Base-by-base conservation (phyloP, 2,797 vertebrate species). In the Phyllotis vaccarum region DNA sequence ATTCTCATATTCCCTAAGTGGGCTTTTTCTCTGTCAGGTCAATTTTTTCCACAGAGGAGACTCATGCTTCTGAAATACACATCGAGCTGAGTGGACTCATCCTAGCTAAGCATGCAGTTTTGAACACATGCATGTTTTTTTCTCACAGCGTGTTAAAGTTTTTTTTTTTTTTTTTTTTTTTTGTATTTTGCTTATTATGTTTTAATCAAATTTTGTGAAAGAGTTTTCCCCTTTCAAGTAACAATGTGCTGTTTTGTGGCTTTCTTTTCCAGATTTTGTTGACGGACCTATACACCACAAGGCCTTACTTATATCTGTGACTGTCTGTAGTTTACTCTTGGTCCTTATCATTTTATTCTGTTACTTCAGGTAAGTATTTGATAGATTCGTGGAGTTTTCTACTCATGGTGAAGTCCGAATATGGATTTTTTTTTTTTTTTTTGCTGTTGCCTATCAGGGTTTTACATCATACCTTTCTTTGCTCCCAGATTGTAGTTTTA, bases 241-340 rank as follows among this genome's bases (percentile, higher is more conserved):
- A 80, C 93, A 12, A 58, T 17, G 60, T 29, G 85, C 8, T 79
- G 13, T 80, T 11, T 40, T 5, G 58, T 87, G 86, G 58, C 78
- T 96, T 29, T 97, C 97, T 97, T 86, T 97, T 96, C 78, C 97
- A 99, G 99, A 99, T 97, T 99, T 99, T 94, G 98, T 98, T 91
- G 99, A 99, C 95, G 99, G 98, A 98, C 98, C 98, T 60, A 98
- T 99, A 96, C 99, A 99, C 97, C 98, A 99, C 97, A 99, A 99
- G 98, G 99, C 99, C 89, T 98, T 99, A 93, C 98, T 99, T 92
- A 99, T 99, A 97, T 99, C 99, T 1, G 98, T 99, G 96, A 98
- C 98, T 17, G 98, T 99, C 93, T 99, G 99, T 98, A 99, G 98
- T 86, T 97, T 99, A 94, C 98, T 99, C 70, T 98, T 99, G 27